Base-by-base conservation (phyloP, 2,888 invertebrate species). In the Caenorhabditis afra region DNA sequence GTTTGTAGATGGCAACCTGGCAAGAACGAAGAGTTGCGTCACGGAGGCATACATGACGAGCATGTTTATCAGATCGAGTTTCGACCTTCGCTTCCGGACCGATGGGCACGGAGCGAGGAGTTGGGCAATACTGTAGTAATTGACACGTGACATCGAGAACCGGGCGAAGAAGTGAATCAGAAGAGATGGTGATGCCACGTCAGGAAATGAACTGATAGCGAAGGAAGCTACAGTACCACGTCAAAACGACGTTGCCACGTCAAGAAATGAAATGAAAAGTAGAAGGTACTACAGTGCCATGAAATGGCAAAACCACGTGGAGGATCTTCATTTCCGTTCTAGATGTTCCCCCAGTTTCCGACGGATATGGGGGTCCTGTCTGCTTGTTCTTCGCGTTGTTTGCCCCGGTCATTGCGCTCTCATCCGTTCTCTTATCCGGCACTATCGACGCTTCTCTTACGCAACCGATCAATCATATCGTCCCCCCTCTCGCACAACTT, bases 1-100 rank as follows among this genome's bases (percentile, higher is more conserved):
- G 79, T 68, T 73, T 62, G 71, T 79, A 79, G 58, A 79, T 58
- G 45, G 79, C 67, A 29, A 79, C 64, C 79, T 79, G 67, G 1
- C 18, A 78, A 55, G 7, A 29, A 29, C 29, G 29, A 29, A 49
- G 20, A 45, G 49, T 71, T 71, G 49, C 71, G 62, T 71, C 22
- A 70, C 16, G 37, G 14, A 8, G n/a, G 22, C n/a, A 49, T 52
- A 61, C 52, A 52, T 41, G 61, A 52, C 16, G 16, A 22, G 10
- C 14, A 3, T 45, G 49, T 12, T 61, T 20, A 47, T 52, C 23
- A 45, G 53, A 53, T 41, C 8, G 35, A 10, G 18, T 37, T 16
- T 53, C 58, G 53, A 35, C 57, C 55, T 50, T 35, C 12, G 22
- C 53, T 57, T 71, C 57, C 57, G 71, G 64, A 57, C 64, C 55